These are phyloP conservation scores for Belonocnema kinseyi DNA, from an alignment of 1,140 invertebrate species.

Conservation along the genomic window DNA sequence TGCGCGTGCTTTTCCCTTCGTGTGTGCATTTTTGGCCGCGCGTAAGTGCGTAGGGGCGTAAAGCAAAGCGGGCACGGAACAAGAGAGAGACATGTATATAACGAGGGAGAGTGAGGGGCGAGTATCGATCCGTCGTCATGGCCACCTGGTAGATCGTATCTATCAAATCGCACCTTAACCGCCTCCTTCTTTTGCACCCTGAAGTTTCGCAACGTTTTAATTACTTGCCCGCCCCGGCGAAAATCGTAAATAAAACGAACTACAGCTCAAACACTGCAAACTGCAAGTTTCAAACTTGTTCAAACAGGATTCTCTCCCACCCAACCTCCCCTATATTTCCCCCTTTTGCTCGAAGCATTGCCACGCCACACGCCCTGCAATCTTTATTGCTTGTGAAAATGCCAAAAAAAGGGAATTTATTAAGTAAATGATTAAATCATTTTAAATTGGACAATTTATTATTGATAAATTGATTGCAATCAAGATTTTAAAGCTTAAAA, in stretches of 20 bases:
- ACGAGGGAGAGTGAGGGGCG: slow-evolving; percentile 53
- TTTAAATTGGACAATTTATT: too few relatives aligned
- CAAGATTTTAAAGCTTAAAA: background rate
- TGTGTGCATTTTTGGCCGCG: slow-evolving; percentile 13
- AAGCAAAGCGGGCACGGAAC: slow-evolving; percentile 34
- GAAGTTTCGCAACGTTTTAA: slow-evolving; percentile 50
- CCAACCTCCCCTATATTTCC: too few relatives aligned
- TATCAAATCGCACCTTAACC: slow-evolving; percentile 54
- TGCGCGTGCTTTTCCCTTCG: background rate
- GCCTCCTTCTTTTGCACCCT: slow-evolving; percentile 30
- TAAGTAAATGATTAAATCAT: too few relatives aligned
- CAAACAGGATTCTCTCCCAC: too few relatives aligned
- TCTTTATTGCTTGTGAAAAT: too few relatives aligned
- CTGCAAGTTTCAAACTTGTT: too few relatives aligned
- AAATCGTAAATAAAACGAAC: slow-evolving; percentile 5
- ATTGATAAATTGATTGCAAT: too few relatives aligned
- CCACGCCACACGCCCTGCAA: too few relatives aligned
- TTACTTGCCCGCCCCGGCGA: background rate
- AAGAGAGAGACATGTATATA: slow-evolving; percentile 45
- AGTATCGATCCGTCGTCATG: slow-evolving; percentile 74
- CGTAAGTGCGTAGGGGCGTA: slow-evolving; percentile 27
- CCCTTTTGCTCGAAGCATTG: too few relatives aligned
- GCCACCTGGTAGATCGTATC: slow-evolving; percentile 75
- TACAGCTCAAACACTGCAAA: background rate
- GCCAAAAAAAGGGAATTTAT: too few relatives aligned